Evolutionary conservation across 2,113 vertebrate genomes (phyloP).

Genomic region (Chinchilla lanigera): DNA sequence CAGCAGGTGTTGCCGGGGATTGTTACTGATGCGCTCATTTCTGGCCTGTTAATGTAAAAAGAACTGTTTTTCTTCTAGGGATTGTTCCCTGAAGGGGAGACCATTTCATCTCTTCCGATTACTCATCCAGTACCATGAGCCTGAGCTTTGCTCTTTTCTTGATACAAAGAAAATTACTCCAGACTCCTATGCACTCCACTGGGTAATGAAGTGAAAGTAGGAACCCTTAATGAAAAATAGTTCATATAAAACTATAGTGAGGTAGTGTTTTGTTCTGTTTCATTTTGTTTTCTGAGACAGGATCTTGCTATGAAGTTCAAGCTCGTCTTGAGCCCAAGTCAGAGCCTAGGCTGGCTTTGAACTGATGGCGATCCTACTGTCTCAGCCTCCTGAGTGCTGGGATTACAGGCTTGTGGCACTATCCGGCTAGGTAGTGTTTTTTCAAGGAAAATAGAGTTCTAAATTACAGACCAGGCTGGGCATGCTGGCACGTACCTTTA

Average conservation of each 20-base stretch:
- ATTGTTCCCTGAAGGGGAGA: constrained; percentile 94
- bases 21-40: neutral
- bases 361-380: neutral
- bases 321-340: neutral
- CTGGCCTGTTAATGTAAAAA: constrained; percentile 58
- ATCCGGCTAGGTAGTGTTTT: neutral
- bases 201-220: constrained; percentile 94
- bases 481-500: neutral
- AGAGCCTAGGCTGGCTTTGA: neutral
- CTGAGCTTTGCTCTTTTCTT: constrained; percentile 97
- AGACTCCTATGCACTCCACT: constrained; percentile 97
- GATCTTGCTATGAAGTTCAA: neutral
- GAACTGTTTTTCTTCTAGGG: constrained; percentile 87
- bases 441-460: constrained; percentile 27
- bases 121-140: constrained; percentile 98
- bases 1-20: neutral
- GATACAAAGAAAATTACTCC: constrained; percentile 99
- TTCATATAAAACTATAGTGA: constrained; percentile 75
- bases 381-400: neutral
- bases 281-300: neutral
- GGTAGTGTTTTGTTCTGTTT: neutral
- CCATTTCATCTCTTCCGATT: constrained; percentile 98
- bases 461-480: neutral
- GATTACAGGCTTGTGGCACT: neutral
- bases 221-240: constrained; percentile 88